phyloP scores from a whole-genome alignment of 2,113 vertebrate species.

The Garra rufa region DNA sequence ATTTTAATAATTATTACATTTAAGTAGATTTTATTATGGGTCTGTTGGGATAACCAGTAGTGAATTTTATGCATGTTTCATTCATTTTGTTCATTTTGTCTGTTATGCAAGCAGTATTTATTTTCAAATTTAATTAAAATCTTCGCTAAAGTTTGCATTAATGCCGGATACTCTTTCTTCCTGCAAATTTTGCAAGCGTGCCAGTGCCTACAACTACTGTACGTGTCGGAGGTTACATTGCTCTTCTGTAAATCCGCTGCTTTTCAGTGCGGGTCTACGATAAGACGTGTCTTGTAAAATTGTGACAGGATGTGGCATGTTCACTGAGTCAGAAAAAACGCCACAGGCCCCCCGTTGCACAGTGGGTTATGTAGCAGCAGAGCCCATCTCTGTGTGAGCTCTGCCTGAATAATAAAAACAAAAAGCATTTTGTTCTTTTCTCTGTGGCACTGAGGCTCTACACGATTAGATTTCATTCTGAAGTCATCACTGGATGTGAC shows the following conservation, averaged over 20 bases:
- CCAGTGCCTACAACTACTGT: neutral
- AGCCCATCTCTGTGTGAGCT: conserved; percentile 26
- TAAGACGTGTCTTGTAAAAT: conserved; percentile 39
- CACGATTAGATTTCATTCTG: neutral
- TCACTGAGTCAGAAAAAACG: conserved; percentile 54
- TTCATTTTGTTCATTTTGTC: neutral
- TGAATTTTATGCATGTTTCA: too few species aligned
- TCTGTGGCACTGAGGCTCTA: neutral
- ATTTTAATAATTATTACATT: too few species aligned
- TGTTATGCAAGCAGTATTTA: too few species aligned
- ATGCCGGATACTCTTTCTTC: neutral
- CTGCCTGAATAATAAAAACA: conserved; percentile 36
- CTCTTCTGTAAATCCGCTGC: neutral
- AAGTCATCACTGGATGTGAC: conserved; percentile 7
- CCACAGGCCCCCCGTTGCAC: conserved; percentile 44
- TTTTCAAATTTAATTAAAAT: too few species aligned
- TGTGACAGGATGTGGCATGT: conserved; percentile 71
- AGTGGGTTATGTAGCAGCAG: conserved; percentile 29
- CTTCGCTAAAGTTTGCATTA: too few species aligned
- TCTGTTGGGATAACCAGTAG: too few species aligned
- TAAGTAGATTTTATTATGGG: too few species aligned
- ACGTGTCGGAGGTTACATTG: neutral
- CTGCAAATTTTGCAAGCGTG: neutral
- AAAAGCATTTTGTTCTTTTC: conserved; percentile 13
- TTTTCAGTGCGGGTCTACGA: neutral